Evolutionary conservation across 2,113 vertebrate genomes (phyloP).

Genomic region (Thunnus maccoyii): DNA sequence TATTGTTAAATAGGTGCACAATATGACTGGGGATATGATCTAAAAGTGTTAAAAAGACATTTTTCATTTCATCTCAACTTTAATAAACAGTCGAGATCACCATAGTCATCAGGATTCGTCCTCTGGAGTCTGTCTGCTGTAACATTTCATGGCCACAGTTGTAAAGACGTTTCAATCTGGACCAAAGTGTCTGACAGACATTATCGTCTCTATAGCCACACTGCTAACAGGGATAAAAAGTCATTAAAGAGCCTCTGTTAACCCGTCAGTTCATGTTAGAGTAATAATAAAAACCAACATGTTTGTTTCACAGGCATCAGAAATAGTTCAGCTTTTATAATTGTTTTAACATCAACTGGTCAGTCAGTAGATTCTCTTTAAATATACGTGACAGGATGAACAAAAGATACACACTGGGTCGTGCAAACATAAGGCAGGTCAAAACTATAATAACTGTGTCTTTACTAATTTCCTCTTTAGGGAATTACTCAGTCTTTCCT

Average conservation of each 20-base stretch:
- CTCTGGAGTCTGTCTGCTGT: not conserved
- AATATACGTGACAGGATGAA: not conserved
- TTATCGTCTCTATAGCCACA: not conserved
- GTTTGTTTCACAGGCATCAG: not conserved
- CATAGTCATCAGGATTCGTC: too few relatives aligned
- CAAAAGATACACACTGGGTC: not conserved
- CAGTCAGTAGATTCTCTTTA: not conserved
- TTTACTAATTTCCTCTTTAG: not conserved
- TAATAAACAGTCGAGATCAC: too few relatives aligned
- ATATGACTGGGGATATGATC: too few relatives aligned
- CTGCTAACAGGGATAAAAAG: not conserved
- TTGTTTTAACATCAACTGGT: not conserved
- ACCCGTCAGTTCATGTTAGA: not conserved
- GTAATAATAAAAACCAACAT: not conserved
- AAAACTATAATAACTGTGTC: too few relatives aligned
- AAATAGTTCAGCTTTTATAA: not conserved
- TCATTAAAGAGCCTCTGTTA: not conserved
- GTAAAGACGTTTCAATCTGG: too few relatives aligned
- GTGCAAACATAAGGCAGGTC: not conserved
- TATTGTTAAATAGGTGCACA: too few relatives aligned
- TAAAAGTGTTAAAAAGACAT: too few relatives aligned
- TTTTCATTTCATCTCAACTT: too few relatives aligned
- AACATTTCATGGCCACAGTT: too few relatives aligned
- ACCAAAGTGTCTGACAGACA: not conserved
- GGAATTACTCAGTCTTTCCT: constrained; percentile 34